A percentile compares a stretch with the other conserved stretches of the same genome.
These are phyloP conservation scores for Sthenelais limicola DNA, from an alignment of 2,888 invertebrate genomes.

Conservation along the genomic window DNA sequence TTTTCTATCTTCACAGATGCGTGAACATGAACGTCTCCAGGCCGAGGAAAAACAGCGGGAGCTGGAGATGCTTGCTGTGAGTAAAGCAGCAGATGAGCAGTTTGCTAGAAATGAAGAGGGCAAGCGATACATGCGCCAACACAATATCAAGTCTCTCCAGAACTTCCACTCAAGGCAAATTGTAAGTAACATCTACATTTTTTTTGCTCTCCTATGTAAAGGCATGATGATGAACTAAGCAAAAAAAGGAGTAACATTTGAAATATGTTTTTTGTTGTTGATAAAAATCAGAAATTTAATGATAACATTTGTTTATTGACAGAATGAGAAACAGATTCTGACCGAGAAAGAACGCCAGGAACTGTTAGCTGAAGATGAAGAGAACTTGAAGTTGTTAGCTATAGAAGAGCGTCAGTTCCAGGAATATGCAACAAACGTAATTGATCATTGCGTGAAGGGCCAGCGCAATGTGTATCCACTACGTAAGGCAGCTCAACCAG, in stretches of 20 bases:
- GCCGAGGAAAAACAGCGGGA: constrained; percentile 63
- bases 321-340: constrained; percentile 53
- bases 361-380: constrained; percentile 61
- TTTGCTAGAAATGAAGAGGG: constrained; percentile 69
- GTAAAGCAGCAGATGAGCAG: constrained; percentile 68
- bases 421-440: constrained; percentile 58
- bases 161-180: constrained; percentile 62
- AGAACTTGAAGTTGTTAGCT: constrained; percentile 65
- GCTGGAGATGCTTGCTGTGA: constrained; percentile 63
- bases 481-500: constrained; percentile 64
- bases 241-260: not conserved
- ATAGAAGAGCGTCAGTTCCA: constrained; percentile 71
- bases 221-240: not conserved
- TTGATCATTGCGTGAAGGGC: constrained; percentile 69
- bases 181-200: constrained; percentile 54
- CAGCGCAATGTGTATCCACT: constrained; percentile 71
- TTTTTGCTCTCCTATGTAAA: not conserved
- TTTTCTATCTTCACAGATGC: constrained; percentile 25
- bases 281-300: too few relatives aligned
- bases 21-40: constrained; percentile 60
- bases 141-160: constrained; percentile 58
- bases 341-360: constrained; percentile 52
- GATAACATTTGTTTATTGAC: not conserved
- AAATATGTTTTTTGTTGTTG: too few relatives aligned
- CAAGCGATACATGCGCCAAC: constrained; percentile 58